A percentile compares a stretch with the other conserved stretches of the same genome.
phyloP scores from a whole-genome alignment of 2,888 invertebrate species.

The Pediacus dermestoides region DNA sequence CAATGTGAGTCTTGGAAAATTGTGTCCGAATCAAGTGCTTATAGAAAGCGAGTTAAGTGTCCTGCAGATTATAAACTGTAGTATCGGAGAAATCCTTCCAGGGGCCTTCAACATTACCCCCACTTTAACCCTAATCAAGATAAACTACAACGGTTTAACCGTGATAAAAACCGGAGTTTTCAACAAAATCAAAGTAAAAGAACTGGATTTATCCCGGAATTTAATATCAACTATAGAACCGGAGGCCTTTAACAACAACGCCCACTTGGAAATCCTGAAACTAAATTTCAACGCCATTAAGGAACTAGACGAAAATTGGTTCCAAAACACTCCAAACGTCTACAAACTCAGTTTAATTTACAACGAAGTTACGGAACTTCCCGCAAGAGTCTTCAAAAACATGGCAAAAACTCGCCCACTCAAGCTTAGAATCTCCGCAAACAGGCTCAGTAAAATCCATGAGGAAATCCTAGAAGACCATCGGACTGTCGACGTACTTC shows the following conservation, averaged over 20 bases:
- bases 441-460: slow-evolving; percentile 34
- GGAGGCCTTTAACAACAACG: slow-evolving; percentile 38
- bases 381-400: slow-evolving; percentile 33
- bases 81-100: slow-evolving; percentile 31
- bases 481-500: slow-evolving; percentile 28
- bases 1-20: slow-evolving; percentile 24
- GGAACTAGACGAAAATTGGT: slow-evolving; percentile 36
- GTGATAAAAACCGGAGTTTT: slow-evolving; percentile 35
- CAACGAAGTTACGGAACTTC: slow-evolving; percentile 34
- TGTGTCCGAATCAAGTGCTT: slow-evolving; percentile 26
- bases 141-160: slow-evolving; percentile 33
- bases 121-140: slow-evolving; percentile 33
- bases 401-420: slow-evolving; percentile 30
- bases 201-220: slow-evolving; percentile 38
- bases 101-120: slow-evolving; percentile 37
- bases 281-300: slow-evolving; percentile 36
- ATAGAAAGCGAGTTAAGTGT: slow-evolving; percentile 32
- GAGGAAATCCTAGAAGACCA: slow-evolving; percentile 29
- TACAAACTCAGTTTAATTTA: slow-evolving; percentile 36
- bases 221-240: slow-evolving; percentile 32
- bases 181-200: slow-evolving; percentile 33
- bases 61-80: slow-evolving; percentile 32
- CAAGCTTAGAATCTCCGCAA: slow-evolving; percentile 36
- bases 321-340: slow-evolving; percentile 34
- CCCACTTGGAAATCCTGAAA: slow-evolving; percentile 36